phyloP scores from a whole-genome alignment of 1,140 invertebrate genomes.

The Leptestheria dahalacensis region DNA sequence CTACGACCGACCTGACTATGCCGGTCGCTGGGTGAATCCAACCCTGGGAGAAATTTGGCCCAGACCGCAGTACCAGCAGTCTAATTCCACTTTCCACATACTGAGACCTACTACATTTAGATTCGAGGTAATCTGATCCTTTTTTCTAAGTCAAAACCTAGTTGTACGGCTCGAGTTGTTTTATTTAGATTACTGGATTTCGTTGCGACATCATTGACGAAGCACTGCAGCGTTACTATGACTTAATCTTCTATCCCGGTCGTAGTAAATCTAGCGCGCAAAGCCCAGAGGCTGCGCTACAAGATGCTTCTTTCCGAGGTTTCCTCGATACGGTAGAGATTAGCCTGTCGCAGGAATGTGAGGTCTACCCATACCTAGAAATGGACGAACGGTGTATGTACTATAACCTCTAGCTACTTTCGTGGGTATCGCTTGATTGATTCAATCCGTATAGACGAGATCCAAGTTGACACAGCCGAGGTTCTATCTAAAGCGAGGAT shows the following conservation, averaged over 20 bases:
- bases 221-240: conserved; percentile 37
- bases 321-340: conserved; percentile 32
- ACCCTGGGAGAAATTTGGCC: conserved; percentile 34
- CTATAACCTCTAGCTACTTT: background rate
- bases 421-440: background rate
- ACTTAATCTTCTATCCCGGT: conserved; percentile 29
- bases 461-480: background rate
- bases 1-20: conserved; percentile 1
- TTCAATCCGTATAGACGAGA: background rate
- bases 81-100: conserved; percentile 19
- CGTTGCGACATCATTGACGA: conserved; percentile 38
- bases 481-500: background rate
- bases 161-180: no score
- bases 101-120: conserved; percentile 22
- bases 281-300: background rate
- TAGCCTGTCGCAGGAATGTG: conserved; percentile 35
- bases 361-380: conserved; percentile 37
- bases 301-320: conserved; percentile 26
- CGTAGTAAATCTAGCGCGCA: background rate
- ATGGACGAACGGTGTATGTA: conserved; percentile 55
- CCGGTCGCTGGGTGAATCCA: conserved; percentile 26
- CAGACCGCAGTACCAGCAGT: conserved; percentile 19
- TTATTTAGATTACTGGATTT: conserved; percentile 24
- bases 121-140: conserved; percentile 19
- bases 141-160: no score